Percentiles rank a stretch among this genome's conserved stretches.
These are phyloP conservation scores for Calliphora vomitoria DNA, from an alignment of 2,888 invertebrate species.

Conservation along the genomic window DNA sequence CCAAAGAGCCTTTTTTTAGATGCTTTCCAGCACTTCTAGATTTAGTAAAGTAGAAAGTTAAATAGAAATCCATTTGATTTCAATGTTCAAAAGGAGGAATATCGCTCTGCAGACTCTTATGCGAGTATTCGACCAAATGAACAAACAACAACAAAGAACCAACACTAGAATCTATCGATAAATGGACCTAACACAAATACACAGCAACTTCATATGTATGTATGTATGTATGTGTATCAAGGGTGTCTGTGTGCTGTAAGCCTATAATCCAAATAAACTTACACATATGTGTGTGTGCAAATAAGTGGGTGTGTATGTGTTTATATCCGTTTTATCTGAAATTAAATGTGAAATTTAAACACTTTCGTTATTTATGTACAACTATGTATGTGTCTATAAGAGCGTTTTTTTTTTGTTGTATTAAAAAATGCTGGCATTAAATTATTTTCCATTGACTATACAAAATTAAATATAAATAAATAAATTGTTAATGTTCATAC, in stretches of 20 bases:
- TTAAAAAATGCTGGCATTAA: constrained; percentile 13
- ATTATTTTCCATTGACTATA: neutral
- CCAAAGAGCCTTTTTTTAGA: neutral
- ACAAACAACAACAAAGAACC: neutral
- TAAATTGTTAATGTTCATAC: constrained; percentile 1
- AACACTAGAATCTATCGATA: neutral
- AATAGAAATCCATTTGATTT: constrained; percentile 69
- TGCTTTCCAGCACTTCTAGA: constrained; percentile 19
- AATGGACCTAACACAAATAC: neutral
- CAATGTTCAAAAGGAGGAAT: neutral
- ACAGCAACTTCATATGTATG: neutral
- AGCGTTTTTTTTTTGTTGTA: neutral
- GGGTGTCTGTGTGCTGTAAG: neutral
- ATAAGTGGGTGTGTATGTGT: neutral
- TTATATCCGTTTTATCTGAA: constrained; percentile 6
- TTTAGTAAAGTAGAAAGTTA: constrained; percentile 62
- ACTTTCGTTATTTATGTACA: constrained; percentile 4
- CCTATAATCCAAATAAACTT: neutral
- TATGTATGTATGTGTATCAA: neutral
- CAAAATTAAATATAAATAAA: constrained; percentile 6
- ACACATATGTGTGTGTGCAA: neutral
- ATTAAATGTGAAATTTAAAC: constrained; percentile 31
- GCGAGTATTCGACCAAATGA: constrained; percentile 14
- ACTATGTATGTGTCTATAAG: neutral
- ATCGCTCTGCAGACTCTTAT: neutral